These are phyloP conservation scores for Philereme transversata DNA, from an alignment of 2,888 invertebrate species.

Conservation along the genomic window DNA sequence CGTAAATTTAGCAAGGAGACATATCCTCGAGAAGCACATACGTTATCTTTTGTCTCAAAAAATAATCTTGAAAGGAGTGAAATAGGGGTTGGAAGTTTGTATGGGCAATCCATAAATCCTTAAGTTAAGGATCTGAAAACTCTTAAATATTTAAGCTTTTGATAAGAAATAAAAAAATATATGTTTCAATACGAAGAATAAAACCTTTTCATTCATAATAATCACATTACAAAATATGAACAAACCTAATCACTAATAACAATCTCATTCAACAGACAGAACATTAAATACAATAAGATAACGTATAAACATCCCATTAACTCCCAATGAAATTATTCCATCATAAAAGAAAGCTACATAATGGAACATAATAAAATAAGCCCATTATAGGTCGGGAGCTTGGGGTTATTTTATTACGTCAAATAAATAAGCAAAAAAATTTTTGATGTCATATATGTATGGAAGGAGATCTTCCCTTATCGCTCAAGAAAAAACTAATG, in stretches of 20 bases:
- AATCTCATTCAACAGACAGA: slow-evolving; percentile 9
- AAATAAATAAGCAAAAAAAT: neutral
- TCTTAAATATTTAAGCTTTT: no score
- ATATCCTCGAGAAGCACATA: no score
- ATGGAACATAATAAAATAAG: slow-evolving; percentile 14
- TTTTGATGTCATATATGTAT: no score
- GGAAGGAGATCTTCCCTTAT: no score
- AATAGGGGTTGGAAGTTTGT: no score
- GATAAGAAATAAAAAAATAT: no score
- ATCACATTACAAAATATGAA: neutral
- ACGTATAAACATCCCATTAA: slow-evolving; percentile 15
- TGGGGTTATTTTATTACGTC: slow-evolving; percentile 1
- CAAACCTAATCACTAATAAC: neutral
- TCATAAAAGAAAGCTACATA: slow-evolving; percentile 22
- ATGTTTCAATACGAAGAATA: neutral
- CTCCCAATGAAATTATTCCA: slow-evolving; percentile 24
- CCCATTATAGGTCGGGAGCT: slow-evolving; percentile 8
- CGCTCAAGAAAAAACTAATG: no score
- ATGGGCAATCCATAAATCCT: no score
- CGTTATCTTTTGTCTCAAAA: no score
- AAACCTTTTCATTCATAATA: neutral
- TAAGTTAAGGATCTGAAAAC: no score
- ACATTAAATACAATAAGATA: slow-evolving; percentile 19
- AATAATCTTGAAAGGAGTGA: no score
- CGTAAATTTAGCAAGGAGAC: no score